phyloP scores from a whole-genome alignment of 2,113 vertebrate genomes.

The Fregetta grallaria region DNA sequence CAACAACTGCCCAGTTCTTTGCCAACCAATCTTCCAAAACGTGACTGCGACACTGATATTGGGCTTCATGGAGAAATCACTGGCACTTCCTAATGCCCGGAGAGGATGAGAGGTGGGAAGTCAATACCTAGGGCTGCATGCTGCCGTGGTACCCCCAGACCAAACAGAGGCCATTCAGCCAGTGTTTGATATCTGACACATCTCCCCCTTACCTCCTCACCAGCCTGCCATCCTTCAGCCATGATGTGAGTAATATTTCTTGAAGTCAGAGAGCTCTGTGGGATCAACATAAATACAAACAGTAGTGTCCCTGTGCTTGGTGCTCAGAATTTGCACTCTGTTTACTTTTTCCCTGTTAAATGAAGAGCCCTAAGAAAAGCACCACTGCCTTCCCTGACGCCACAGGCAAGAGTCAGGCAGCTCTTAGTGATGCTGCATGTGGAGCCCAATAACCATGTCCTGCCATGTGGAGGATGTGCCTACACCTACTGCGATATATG shows the following conservation, averaged over 20 bases:
- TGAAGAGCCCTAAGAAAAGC: background rate
- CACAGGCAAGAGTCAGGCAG: background rate
- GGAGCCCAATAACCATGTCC: background rate
- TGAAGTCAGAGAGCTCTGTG: background rate
- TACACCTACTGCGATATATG: rapidly evolving
- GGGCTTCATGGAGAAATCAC: background rate
- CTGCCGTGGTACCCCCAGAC: background rate
- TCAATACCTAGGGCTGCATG: background rate
- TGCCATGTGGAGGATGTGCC: background rate
- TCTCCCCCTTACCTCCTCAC: background rate
- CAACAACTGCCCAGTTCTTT: background rate
- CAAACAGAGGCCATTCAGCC: background rate
- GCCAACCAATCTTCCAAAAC: background rate
- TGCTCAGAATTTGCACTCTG: background rate
- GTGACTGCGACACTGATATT: background rate
- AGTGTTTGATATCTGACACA: background rate
- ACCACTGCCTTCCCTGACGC: background rate
- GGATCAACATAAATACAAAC: background rate
- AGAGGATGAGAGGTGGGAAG: background rate
- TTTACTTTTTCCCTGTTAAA: background rate
- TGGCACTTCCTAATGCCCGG: background rate
- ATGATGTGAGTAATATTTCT: background rate
- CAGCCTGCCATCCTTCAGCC: background rate
- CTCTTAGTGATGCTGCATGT: background rate
- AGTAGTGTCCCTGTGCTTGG: background rate